A percentile compares a stretch with the other conserved stretches of the same genome.
Evolutionary conservation across 2,888 invertebrate genomes (phyloP).

Genomic region (Bembecia ichneumoniformis): DNA sequence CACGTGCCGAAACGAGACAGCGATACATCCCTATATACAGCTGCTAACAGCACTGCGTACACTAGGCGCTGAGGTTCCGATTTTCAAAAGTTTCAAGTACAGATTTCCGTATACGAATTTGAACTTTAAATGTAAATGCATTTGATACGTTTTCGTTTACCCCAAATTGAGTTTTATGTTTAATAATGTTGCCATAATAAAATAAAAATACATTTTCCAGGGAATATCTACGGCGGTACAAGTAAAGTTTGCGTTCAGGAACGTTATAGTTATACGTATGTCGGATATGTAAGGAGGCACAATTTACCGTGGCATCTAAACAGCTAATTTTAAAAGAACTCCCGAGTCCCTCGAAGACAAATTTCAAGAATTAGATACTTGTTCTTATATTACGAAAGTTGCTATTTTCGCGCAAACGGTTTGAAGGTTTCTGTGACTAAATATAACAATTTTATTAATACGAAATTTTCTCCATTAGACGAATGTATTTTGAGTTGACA

Average conservation of each 20-base stretch:
- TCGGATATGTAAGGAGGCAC: constrained; percentile 29
- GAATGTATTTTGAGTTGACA: too few species aligned
- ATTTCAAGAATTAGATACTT: constrained; percentile 22
- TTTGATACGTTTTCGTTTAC: constrained; percentile 20
- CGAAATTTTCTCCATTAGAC: too few species aligned
- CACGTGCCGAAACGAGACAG: constrained; percentile 28
- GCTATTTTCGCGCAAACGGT: too few species aligned
- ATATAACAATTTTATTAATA: too few species aligned
- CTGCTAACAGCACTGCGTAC: constrained; percentile 59
- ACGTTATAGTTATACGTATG: constrained; percentile 35
- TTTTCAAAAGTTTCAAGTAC: constrained; percentile 29
- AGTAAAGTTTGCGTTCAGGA: constrained; percentile 58
- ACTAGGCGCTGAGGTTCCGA: constrained; percentile 23
- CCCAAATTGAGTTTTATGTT: constrained; percentile 21
- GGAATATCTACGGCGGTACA: constrained; percentile 63
- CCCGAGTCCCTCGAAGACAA: constrained; percentile 24
- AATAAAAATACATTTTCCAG: constrained; percentile 71
- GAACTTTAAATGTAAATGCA: background rate
- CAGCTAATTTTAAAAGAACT: constrained; percentile 65
- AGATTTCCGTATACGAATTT: constrained; percentile 13
- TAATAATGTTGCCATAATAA: constrained; percentile 32
- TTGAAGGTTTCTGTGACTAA: too few species aligned
- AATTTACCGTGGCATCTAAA: constrained; percentile 56
- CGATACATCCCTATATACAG: constrained; percentile 53
- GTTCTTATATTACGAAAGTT: too few species aligned